Evolutionary conservation across 1,140 invertebrate species (phyloP), one percentile per base, ranked within the genome.

Genomic region (Cylas formicarius): DNA sequence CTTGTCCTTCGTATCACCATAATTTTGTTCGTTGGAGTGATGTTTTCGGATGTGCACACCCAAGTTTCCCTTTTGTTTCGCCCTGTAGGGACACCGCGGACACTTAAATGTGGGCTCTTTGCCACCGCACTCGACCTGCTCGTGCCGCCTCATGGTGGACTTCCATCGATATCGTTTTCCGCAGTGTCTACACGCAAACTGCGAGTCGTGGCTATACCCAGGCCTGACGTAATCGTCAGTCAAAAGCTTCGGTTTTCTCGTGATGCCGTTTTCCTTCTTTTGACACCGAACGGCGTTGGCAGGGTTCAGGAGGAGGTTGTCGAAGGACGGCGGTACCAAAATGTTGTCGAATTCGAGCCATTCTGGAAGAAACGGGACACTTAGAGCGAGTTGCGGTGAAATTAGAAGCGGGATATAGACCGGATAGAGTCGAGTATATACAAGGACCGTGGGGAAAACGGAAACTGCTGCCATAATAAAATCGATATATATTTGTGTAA

Each of bases 71-170:
- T 82, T 73, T 57, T 87, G 84, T 55, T 86, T 82, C 18, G 83
- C 82, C 49, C 75, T 78, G 68, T 86, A 86, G 2, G 78, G 74
- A 65, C 86, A 89, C 55, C 85, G 76, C 1, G 84, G 84, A 52
- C 86, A 89, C 18, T 84, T 80, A 65, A 87, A 86, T 29, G 81
- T 76, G 1, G 82, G 83, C 45, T 84, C 80, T 61, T 88, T 86
- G 38, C 84, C 85, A n/a, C 86, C 85, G 65, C 86, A 90, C 65
- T 89, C 86, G 46, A 88, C 84, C 64, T 80, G 82, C 61, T 87
- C 83, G 66, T 90, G 86, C 5, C 84, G 73, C 0, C 82, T 72
- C 72, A 86, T 72, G 38, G 83, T 86, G 10, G 82, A 85, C 61
- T 86, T 86, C 84, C 84, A 86, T 53, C 83, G 72, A 60, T 87